A percentile compares a stretch with the other conserved stretches of the same genome.
phyloP scores from a whole-genome alignment of 2,113 vertebrate species.

The Corydoras maculifer region DNA sequence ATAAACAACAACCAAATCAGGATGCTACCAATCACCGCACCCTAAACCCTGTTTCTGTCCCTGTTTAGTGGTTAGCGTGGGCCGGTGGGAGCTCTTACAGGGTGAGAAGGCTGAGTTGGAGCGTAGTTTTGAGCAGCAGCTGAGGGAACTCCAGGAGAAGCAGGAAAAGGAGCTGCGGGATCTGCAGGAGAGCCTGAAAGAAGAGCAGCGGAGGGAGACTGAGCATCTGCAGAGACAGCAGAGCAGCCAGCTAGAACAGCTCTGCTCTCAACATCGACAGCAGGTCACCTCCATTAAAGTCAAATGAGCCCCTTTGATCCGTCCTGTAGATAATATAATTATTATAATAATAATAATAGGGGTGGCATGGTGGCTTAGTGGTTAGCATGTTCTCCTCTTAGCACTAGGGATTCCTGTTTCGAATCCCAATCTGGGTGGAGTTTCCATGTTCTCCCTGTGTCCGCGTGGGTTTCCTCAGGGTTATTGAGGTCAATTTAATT shows the following conservation, averaged over 20 bases:
- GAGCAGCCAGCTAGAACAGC: constrained; percentile 40
- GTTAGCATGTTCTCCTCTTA: too few species aligned
- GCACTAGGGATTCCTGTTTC: too few species aligned
- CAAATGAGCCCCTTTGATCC: too few species aligned
- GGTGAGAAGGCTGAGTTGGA: constrained; percentile 85
- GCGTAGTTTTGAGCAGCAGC: constrained; percentile 71
- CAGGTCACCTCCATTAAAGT: constrained; percentile 49
- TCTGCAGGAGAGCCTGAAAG: constrained; percentile 72
- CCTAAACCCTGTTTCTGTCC: not conserved
- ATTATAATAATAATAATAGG: too few species aligned
- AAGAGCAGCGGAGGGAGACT: constrained; percentile 58
- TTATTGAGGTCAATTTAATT: too few species aligned
- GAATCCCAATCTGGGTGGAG: too few species aligned
- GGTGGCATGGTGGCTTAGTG: too few species aligned
- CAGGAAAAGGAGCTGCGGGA: constrained; percentile 75
- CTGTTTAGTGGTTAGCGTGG: constrained; percentile 71
- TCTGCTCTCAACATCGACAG: constrained; percentile 55
- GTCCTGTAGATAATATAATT: too few species aligned
- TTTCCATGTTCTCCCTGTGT: too few species aligned
- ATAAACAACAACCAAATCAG: not conserved
- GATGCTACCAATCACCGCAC: too few species aligned
- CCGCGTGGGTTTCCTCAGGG: too few species aligned
- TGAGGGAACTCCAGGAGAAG: constrained; percentile 65
- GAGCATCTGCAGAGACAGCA: constrained; percentile 68
- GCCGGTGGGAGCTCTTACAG: constrained; percentile 78